Evolutionary conservation across 2,113 vertebrate genomes (phyloP).

Genomic region (Martes martes): DNA sequence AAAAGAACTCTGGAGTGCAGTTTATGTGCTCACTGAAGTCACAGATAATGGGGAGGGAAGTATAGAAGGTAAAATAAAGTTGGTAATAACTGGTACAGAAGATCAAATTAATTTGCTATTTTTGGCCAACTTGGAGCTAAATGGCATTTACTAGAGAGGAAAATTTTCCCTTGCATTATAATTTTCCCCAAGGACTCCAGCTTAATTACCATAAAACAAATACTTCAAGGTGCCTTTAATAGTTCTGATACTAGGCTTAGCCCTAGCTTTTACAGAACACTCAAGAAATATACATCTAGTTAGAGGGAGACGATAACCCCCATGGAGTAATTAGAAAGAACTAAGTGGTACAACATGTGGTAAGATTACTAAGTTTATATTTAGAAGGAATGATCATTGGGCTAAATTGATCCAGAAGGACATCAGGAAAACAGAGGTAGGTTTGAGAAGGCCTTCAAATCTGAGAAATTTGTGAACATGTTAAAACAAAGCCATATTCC

Average conservation of each 20-base stretch:
- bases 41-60: background rate
- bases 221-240: background rate
- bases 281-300: background rate
- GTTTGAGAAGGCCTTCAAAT: background rate
- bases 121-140: background rate
- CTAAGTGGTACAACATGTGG: background rate
- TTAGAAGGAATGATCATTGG: background rate
- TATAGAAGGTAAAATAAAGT: background rate
- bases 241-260: background rate
- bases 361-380: background rate
- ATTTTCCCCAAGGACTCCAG: background rate
- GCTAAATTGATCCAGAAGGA: background rate
- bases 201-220: constrained; percentile 27
- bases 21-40: background rate
- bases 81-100: background rate
- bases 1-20: background rate
- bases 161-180: background rate
- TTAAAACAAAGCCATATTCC: background rate
- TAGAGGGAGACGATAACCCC: background rate
- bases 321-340: background rate
- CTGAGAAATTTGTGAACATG: background rate
- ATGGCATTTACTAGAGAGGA: background rate
- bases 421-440: background rate
- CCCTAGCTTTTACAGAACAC: background rate
- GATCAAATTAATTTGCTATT: background rate